Evolutionary conservation across 2,797 vertebrate genomes (phyloP).

Genomic region (Pseudocheirus occidentalis): DNA sequence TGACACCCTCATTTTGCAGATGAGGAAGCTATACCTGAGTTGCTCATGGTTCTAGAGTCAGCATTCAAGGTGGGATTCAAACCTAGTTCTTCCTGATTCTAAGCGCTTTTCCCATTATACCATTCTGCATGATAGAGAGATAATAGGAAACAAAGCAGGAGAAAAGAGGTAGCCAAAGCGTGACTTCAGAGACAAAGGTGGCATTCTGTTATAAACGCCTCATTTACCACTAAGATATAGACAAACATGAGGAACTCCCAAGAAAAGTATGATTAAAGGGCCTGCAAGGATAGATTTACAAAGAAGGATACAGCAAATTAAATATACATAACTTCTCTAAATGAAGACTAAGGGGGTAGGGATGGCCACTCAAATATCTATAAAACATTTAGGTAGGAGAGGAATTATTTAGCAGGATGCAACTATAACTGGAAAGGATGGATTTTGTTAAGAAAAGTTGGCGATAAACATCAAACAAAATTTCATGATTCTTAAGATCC

Average conservation of each 20-base stretch:
- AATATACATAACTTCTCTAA: fast-evolving
- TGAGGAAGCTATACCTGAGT: background rate
- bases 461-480: background rate
- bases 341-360: background rate
- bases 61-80: background rate
- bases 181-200: background rate
- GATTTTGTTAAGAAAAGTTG: background rate
- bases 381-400: background rate
- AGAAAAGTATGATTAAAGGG: slow-evolving; percentile 7
- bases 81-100: background rate
- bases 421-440: background rate
- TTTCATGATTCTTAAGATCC: background rate
- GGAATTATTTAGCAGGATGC: background rate
- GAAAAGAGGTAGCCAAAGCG: background rate
- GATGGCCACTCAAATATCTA: fast-evolving
- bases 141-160: background rate
- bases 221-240: slow-evolving; percentile 42
- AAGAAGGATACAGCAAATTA: background rate
- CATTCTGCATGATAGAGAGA: background rate
- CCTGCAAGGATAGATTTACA: background rate
- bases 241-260: background rate
- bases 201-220: background rate
- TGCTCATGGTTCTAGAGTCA: background rate
- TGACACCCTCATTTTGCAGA: background rate
- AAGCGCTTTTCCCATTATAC: background rate